Evolutionary conservation across 2,888 invertebrate species (phyloP).

Genomic region (Chymomyza procnemis): DNA sequence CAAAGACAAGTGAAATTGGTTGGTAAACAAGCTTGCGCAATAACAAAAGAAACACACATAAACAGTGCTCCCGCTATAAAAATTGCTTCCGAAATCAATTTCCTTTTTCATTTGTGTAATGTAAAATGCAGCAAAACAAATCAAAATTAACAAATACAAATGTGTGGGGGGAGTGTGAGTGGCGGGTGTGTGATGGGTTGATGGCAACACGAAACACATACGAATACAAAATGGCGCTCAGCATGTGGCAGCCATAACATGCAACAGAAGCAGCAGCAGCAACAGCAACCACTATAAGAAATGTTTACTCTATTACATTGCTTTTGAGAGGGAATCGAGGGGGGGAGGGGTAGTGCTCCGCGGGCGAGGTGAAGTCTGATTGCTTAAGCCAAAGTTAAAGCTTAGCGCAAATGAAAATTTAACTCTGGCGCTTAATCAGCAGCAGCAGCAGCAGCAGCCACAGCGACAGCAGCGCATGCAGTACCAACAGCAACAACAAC

Average conservation of each 20-base stretch:
- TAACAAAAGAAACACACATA: slow-evolving; percentile 17
- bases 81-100: slow-evolving; percentile 56
- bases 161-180: not conserved
- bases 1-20: slow-evolving; percentile 44
- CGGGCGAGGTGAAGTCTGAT: slow-evolving; percentile 4
- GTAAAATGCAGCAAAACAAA: slow-evolving; percentile 61
- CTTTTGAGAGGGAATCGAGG: not conserved
- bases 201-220: not conserved
- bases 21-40: slow-evolving; percentile 1
- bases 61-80: slow-evolving; percentile 20
- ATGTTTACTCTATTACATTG: slow-evolving; percentile 7
- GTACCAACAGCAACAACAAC: not conserved
- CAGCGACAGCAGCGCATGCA: not conserved
- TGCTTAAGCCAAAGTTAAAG: slow-evolving; percentile 30
- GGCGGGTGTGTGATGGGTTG: too few relatives aligned
- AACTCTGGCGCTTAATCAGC: slow-evolving; percentile 30
- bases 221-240: slow-evolving; percentile 11
- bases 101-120: slow-evolving; percentile 37
- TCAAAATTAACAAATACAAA: slow-evolving; percentile 65
- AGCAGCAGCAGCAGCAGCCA: slow-evolving; percentile 12
- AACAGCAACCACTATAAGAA: slow-evolving; percentile 19
- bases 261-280: slow-evolving; percentile 18
- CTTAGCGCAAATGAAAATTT: slow-evolving; percentile 44
- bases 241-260: slow-evolving; percentile 22
- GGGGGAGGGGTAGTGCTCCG: not conserved